Base-by-base conservation (phyloP, 2,113 vertebrate species). In the Corapipo altera region DNA sequence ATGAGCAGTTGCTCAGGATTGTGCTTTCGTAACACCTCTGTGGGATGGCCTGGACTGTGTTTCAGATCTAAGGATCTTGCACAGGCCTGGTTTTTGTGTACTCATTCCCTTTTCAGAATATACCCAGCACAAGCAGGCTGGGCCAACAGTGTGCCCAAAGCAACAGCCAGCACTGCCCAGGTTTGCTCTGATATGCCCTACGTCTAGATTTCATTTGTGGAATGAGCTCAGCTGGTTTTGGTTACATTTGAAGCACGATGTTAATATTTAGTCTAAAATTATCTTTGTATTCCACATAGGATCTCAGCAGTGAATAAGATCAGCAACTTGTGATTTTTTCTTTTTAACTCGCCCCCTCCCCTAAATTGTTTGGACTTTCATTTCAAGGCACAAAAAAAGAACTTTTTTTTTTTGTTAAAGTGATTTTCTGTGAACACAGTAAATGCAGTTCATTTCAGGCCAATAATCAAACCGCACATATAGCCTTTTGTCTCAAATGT, bases 361-460 rank as follows among this genome's bases (percentile, higher is more conserved):
- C 27, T 28, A 43, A 59, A 3, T 64, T 64, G 35, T 58, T 93
- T 67, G 83, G 35, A 35, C 24, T 91, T 84, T 52, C 33, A 44
- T 49, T 77, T 78, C 48, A 61, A 92, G 46, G 69, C 39, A 65
- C 8, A 49, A 78, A 77, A 44, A 75, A 88, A 48, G 41, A 33
- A 33, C 23, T 51, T 58, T 35, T 3, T n/a, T 35, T 3, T 12
- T 21, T 43, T 51, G 76, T 49, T 23, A 1, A 64, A 57, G 49
- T 33, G 64, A 44, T 28, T 85, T 90, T 93, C 32, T 54, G n/a
- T 46, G 46, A 69, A 49, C 84, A 71, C 78, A 52, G 74, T 80
- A 95, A 91, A 83, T 82, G 35, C 35, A 66, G 46, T 67, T 74
- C 67, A 71, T 75, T 93, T 91, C 67, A 85, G 71, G 72, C 59